Conservation (phyloP, 2,888 invertebrate genomes). For the Anthrax anthrax region DNA sequence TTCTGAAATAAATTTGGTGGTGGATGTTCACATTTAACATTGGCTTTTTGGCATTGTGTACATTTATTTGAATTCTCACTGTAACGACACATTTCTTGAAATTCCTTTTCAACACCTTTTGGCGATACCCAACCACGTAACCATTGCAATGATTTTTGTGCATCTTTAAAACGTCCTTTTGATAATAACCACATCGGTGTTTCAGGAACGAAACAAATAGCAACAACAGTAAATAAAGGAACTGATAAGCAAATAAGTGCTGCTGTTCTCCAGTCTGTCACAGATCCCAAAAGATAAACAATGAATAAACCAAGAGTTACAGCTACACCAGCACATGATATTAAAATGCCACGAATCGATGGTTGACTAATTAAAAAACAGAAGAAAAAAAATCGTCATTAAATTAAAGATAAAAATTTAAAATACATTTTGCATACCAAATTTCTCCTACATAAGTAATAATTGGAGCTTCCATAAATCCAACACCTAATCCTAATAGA, state of each 20-base stretch:
- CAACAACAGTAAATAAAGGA: slow-evolving; percentile 38
- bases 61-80: slow-evolving; percentile 14
- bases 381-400: background rate
- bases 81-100: slow-evolving; percentile 14
- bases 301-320: slow-evolving; percentile 39
- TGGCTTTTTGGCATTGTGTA: slow-evolving; percentile 11
- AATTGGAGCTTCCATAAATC: slow-evolving; percentile 45
- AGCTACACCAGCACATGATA: slow-evolving; percentile 32
- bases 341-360: slow-evolving; percentile 39
- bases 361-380: slow-evolving; percentile 36
- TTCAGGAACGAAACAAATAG: slow-evolving; percentile 43
- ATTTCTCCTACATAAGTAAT: slow-evolving; percentile 48
- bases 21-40: slow-evolving; percentile 20
- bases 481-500: slow-evolving; percentile 41
- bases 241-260: slow-evolving; percentile 38
- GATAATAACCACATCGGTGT: slow-evolving; percentile 46
- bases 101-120: slow-evolving; percentile 15
- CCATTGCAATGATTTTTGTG: slow-evolving; percentile 39
- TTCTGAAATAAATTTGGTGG: slow-evolving; percentile 19
- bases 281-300: slow-evolving; percentile 38
- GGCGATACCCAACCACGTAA: slow-evolving; percentile 34
- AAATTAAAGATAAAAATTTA: background rate
- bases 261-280: slow-evolving; percentile 40
- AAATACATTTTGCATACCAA: slow-evolving; percentile 24
- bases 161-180: slow-evolving; percentile 40